Percentiles rank a stretch among this genome's conserved stretches.
Conservation (phyloP, 2,888 invertebrate species). For the Netelia inedita region DNA sequence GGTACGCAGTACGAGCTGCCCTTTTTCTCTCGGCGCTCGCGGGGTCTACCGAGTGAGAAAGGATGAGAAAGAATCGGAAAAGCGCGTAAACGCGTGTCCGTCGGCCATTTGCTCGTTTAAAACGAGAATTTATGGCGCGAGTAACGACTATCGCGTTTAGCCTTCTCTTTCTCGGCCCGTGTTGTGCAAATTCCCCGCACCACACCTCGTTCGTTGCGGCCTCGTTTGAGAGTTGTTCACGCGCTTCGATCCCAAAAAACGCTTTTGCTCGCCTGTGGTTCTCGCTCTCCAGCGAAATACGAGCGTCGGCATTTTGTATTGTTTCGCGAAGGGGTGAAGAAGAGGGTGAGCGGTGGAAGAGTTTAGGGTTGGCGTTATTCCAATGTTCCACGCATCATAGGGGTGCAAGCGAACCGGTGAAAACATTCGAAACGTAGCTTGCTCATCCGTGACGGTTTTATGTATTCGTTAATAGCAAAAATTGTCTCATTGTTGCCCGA, state of each 20-base stretch:
- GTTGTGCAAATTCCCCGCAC: constrained; percentile 27
- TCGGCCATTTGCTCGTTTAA: constrained; percentile 68
- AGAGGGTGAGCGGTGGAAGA: constrained; percentile 43
- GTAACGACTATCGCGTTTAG: constrained; percentile 73
- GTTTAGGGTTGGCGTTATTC: constrained; percentile 74
- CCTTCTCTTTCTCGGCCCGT: constrained; percentile 14
- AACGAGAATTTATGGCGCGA: constrained; percentile 73
- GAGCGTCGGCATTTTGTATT: constrained; percentile 58
- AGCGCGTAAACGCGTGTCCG: constrained; percentile 59
- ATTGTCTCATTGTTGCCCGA: constrained; percentile 61
- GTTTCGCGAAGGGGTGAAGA: constrained; percentile 52
- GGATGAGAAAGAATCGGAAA: constrained; percentile 54
- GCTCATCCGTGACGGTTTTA: constrained; percentile 67
- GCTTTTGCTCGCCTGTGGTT: constrained; percentile 39
- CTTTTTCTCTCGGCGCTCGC: constrained; percentile 19
- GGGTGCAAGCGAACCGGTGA: constrained; percentile 56
- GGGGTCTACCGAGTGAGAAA: background rate
- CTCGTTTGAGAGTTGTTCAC: constrained; percentile 57
- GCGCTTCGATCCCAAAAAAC: constrained; percentile 53
- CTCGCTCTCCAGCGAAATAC: constrained; percentile 58
- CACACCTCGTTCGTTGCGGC: constrained; percentile 26
- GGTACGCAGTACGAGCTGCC: background rate
- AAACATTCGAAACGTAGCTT: constrained; percentile 76
- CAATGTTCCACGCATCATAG: constrained; percentile 63
- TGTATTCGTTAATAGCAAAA: constrained; percentile 75